Evolutionary conservation across 1,140 invertebrate genomes (phyloP).

Genomic region (Oppia nitens): DNA sequence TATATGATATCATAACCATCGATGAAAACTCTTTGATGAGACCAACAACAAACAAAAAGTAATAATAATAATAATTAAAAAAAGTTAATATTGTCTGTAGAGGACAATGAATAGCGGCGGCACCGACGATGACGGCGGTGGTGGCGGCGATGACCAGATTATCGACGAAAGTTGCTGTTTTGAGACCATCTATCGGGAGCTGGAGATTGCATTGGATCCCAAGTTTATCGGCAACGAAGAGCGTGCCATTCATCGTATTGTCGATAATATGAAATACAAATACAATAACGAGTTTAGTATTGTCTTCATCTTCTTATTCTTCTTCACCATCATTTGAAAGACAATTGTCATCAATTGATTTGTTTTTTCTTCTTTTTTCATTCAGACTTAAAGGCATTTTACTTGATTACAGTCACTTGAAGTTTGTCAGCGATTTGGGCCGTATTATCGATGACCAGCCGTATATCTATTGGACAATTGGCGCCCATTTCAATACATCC

Average conservation of each 20-base stretch:
- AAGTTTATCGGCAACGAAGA: constrained; percentile 12
- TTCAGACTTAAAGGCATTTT: constrained; percentile 9
- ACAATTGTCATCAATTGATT: neutral
- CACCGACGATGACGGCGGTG: no score
- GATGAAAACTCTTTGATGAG: no score
- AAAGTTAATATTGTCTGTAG: no score
- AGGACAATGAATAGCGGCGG: no score
- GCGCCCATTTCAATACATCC: constrained; percentile 7
- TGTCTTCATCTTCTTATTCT: no score
- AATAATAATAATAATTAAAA: no score
- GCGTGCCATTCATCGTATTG: neutral
- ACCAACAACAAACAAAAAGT: no score
- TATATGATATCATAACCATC: no score
- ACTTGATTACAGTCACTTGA: neutral
- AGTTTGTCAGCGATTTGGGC: constrained; percentile 6
- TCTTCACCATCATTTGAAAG: no score
- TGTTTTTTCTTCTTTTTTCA: neutral
- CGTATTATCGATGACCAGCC: constrained; percentile 11
- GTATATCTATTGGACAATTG: constrained; percentile 8
- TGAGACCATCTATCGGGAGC: neutral
- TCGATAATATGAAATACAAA: constrained; percentile 5
- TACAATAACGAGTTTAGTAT: constrained; percentile 11
- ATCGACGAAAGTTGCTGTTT: constrained; percentile 1
- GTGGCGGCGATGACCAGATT: no score
- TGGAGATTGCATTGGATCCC: constrained; percentile 5